A percentile compares a stretch with the other conserved stretches of the same genome.
Evolutionary conservation across 1,140 invertebrate species (phyloP).

Genomic region (Lepidurus apus): DNA sequence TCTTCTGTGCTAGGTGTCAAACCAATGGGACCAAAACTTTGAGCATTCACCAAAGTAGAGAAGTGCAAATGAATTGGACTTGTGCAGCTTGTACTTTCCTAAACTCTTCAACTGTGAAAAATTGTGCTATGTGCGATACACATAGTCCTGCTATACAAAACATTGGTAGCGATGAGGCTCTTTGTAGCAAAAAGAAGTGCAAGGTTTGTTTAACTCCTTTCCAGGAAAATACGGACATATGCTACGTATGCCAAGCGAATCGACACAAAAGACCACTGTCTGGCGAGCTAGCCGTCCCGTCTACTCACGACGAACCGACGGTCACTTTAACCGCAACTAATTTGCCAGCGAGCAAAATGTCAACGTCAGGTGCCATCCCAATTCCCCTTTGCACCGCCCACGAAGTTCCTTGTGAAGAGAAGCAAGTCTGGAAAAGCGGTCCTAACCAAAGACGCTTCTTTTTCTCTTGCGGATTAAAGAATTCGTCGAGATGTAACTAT

Average conservation of each 20-base stretch:
- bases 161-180: neutral
- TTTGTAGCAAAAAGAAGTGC: constrained; percentile 35
- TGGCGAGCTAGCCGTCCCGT: neutral
- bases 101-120: neutral
- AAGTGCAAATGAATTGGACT: neutral
- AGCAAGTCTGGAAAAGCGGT: neutral
- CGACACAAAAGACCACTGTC: neutral
- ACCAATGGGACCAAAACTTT: constrained; percentile 39
- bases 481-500: constrained; percentile 26
- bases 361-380: neutral
- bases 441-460: neutral
- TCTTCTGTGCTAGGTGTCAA: constrained; percentile 42
- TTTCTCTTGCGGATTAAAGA: neutral
- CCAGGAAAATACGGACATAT: neutral
- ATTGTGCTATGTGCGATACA: neutral
- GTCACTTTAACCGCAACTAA: neutral
- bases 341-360: neutral
- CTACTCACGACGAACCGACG: neutral
- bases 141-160: neutral
- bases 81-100: neutral
- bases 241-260: neutral
- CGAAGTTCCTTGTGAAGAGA: neutral
- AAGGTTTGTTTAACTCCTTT: neutral
- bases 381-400: neutral
- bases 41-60: neutral